Conservation (phyloP, 2,113 vertebrate species). For the Ameiurus melas region DNA sequence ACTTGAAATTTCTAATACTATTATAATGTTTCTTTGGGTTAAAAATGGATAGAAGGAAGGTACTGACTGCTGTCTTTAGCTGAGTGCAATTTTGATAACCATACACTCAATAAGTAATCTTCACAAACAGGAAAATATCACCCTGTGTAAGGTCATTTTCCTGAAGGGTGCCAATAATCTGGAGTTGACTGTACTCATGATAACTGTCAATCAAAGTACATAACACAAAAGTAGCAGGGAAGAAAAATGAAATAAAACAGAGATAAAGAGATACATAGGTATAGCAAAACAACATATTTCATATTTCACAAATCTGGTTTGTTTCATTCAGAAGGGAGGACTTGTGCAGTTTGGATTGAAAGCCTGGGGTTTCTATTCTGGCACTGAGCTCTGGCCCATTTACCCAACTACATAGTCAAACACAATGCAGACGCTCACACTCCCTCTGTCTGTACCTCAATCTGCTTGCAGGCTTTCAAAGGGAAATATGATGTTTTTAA, state of each 20-base stretch:
- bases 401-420: constrained; percentile 22
- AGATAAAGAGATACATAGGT: not conserved
- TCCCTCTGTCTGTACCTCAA: constrained; percentile 27
- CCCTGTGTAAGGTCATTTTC: not conserved
- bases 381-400: constrained; percentile 29
- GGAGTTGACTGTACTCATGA: not conserved
- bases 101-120: not conserved
- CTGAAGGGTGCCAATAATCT: not conserved
- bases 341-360: constrained; percentile 66
- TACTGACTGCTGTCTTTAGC: not conserved
- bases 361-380: constrained; percentile 55
- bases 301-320: constrained; percentile 50
- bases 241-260: constrained; percentile 30
- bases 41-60: not conserved
- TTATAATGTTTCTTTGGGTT: not conserved
- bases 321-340: constrained; percentile 60
- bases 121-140: not conserved
- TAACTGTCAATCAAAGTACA: not conserved
- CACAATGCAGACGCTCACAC: constrained; percentile 35
- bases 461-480: constrained; percentile 21
- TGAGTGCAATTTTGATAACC: not conserved
- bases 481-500: constrained; percentile 34
- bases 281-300: not conserved
- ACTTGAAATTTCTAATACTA: not conserved
- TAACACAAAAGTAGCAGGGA: not conserved